Conservation (phyloP, 2,113 vertebrate genomes). For the Clarias gariepinus region DNA sequence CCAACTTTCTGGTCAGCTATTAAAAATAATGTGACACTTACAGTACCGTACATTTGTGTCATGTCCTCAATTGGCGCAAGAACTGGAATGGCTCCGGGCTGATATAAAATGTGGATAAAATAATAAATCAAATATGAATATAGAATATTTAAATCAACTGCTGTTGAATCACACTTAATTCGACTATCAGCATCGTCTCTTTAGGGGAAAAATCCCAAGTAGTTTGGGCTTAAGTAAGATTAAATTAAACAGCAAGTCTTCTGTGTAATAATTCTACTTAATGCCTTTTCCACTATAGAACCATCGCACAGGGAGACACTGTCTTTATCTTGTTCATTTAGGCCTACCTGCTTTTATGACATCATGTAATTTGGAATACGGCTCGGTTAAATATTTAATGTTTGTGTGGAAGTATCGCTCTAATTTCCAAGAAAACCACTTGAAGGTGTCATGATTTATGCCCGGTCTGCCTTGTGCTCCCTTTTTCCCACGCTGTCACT, state of each 20-base stretch:
- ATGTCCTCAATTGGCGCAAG: background rate
- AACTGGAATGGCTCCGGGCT: background rate
- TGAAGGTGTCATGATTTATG: too few relatives aligned
- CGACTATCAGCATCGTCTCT: background rate
- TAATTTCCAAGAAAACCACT: slow-evolving; percentile 39
- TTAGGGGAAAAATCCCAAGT: slow-evolving; percentile 2
- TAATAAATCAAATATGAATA: background rate
- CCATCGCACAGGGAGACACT: background rate
- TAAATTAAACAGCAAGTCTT: slow-evolving; percentile 12
- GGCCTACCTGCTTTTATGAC: background rate
- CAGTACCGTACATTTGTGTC: background rate
- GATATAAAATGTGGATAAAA: background rate
- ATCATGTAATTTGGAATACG: slow-evolving; percentile 27
- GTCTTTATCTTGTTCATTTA: slow-evolving; percentile 29
- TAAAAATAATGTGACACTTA: background rate
- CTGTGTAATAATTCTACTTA: slow-evolving; percentile 33
- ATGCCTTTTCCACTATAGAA: slow-evolving; percentile 11
- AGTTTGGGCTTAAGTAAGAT: background rate
- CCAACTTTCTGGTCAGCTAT: background rate
- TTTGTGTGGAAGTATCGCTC: slow-evolving; percentile 13
- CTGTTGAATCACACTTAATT: background rate
- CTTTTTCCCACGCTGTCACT: too few relatives aligned
- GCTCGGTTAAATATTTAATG: slow-evolving; percentile 46
- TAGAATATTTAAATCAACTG: background rate
- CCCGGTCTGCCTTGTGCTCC: too few relatives aligned